Percentiles rank a stretch among this genome's conserved stretches.
These are phyloP conservation scores for Dilophus febrilis DNA, from an alignment of 2,888 invertebrate species.

Conservation along the genomic window DNA sequence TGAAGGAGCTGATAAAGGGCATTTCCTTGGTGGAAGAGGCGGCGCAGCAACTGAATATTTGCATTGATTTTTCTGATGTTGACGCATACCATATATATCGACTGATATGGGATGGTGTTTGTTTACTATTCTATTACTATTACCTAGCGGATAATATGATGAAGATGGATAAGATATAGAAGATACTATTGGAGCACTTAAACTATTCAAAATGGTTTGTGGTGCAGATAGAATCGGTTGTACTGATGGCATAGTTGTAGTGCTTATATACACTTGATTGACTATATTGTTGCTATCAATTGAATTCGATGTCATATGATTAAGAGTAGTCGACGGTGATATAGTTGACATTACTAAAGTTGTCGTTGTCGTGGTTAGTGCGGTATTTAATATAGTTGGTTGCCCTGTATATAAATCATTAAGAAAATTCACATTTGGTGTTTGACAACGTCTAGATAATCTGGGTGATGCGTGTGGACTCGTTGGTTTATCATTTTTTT, in stretches of 20 bases:
- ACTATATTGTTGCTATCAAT: no score
- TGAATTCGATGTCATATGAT: no score
- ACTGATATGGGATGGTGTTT: conserved; percentile 15
- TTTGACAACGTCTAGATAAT: conserved; percentile 30
- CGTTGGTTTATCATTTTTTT: conserved; percentile 27
- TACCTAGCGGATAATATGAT: no score
- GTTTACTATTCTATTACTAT: no score
- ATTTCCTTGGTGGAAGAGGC: conserved; percentile 41
- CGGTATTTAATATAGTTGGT: conserved; percentile 9
- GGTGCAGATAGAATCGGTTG: no score
- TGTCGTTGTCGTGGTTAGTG: conserved; percentile 8
- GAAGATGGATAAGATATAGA: conserved; percentile 16
- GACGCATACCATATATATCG: conserved; percentile 17
- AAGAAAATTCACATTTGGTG: conserved; percentile 21
- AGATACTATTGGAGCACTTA: conserved; percentile 25
- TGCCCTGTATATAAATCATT: conserved; percentile 6
- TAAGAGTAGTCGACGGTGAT: no score
- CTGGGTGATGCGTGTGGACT: conserved; percentile 42
- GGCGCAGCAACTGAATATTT: conserved; percentile 26
- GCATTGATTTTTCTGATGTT: conserved; percentile 1
- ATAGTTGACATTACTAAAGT: conserved; percentile 8
- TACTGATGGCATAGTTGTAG: conserved; percentile 7
- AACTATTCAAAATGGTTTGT: conserved; percentile 18
- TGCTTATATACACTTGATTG: conserved; percentile 8
- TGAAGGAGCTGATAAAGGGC: no score